A percentile compares a stretch with the other conserved stretches of the same genome.
Evolutionary conservation across 2,797 vertebrate genomes (phyloP).

Genomic region (Enteromius anoplus): DNA sequence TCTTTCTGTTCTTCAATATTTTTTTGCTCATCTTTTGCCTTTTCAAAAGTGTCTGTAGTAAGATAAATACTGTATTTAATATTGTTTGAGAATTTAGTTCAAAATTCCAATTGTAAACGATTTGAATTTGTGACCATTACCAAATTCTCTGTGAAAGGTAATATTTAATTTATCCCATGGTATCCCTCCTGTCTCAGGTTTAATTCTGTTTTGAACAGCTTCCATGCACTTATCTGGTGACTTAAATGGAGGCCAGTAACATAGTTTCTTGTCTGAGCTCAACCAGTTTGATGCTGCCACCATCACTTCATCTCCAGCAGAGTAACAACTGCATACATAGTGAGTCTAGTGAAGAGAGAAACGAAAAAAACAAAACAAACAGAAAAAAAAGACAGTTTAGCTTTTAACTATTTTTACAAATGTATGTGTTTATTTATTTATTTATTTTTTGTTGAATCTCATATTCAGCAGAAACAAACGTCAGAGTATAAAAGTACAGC

Average conservation of each 20-base stretch:
- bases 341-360: neutral
- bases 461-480: no score
- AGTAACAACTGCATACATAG: slow-evolving; percentile 35
- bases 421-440: no score
- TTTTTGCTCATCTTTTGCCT: neutral
- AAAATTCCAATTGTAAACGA: neutral
- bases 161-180: slow-evolving; percentile 8
- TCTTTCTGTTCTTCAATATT: neutral
- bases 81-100: neutral
- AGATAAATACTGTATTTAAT: neutral
- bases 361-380: neutral
- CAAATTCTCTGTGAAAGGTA: neutral
- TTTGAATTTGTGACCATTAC: slow-evolving; percentile 4
- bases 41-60: neutral
- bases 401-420: no score
- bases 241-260: slow-evolving; percentile 34
- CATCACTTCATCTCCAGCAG: slow-evolving; percentile 21
- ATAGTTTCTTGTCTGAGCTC: neutral
- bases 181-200: neutral
- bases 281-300: neutral
- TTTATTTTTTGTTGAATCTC: no score
- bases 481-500: no score
- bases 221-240: neutral
- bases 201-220: neutral
- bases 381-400: neutral